These are phyloP conservation scores for Coluber constrictor DNA, from an alignment of 2,797 vertebrate genomes.

Conservation along the genomic window DNA sequence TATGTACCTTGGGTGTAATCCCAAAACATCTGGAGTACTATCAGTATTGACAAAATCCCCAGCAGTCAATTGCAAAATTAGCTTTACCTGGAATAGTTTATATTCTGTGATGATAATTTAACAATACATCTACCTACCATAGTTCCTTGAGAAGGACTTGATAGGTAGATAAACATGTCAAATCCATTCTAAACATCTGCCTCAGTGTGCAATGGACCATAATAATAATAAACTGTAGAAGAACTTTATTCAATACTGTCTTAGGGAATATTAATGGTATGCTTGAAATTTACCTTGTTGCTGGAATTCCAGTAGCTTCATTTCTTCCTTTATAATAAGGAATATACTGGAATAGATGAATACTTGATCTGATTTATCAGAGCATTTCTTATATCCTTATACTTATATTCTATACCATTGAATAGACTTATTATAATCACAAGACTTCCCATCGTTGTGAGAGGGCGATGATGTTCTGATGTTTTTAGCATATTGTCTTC, in stretches of 20 bases:
- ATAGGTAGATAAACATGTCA: background rate
- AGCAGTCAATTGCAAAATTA: background rate
- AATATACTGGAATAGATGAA: background rate
- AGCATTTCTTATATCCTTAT: background rate
- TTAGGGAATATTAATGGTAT: background rate
- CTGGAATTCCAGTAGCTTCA: background rate
- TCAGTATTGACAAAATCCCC: background rate
- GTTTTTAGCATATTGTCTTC: too few species aligned
- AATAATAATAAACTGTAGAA: background rate
- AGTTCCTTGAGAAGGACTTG: background rate
- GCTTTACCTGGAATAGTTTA: background rate
- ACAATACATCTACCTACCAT: background rate
- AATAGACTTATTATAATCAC: too few species aligned
- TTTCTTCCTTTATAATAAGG: background rate
- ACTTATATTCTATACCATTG: too few species aligned
- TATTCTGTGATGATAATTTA: background rate
- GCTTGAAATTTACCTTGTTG: background rate
- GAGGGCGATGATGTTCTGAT: too few species aligned
- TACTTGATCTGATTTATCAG: background rate
- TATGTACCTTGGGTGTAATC: background rate
- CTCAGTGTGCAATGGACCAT: background rate
- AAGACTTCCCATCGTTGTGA: too few species aligned
- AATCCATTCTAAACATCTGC: background rate
- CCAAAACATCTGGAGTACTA: background rate
- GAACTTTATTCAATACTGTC: background rate